Evolutionary conservation across 1,140 invertebrate genomes (phyloP), one percentile per base, ranked within the genome.

Genomic region (Antheraea mylitta): DNA sequence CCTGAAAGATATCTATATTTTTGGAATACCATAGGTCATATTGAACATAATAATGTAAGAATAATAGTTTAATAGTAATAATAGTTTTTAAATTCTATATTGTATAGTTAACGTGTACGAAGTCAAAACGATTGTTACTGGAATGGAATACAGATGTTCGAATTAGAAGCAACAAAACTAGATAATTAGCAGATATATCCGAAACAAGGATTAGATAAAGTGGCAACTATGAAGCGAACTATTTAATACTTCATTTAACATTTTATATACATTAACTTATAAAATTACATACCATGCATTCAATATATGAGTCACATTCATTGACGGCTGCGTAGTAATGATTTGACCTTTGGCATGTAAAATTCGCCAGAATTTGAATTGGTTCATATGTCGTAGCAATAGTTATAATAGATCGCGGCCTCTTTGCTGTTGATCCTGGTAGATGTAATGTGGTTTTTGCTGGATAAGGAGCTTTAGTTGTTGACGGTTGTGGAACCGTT

Each of bases 271-370:
- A 9, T 2, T 42, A 7, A 30, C 22, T 30, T 30, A 30, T 30
- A 30, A 30, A 30, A 30, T 30, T 58, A n/a, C 18, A 18, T 82
- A 88, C 86, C 72, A 75, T 77, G 76, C 86, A 88, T 79, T 82
- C 76, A 36, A 85, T 72, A 63, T 77, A 88, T 3, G 68, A 64
- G 53, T 86, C 84, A 58, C 84, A 86, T 63, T 83, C 69, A 30
- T 72, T 76, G 9, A 42, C 19, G n/a, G 86, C 61, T 58, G 69
- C 42, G n/a, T 77, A 82, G 66, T 79, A 85, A 5, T 73, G 77
- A 64, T 84, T 67, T 62, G 60, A 45, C 18, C 72, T 10, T 65
- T 60, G 30, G 64, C 85, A 87, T 48, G 68, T 58, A 70, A 74
- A 83, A 42, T 81, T 72, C 10, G 22, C 8, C 8, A 38, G 9